Conservation (phyloP, 2,888 invertebrate species). For the Sinelater perroti region DNA sequence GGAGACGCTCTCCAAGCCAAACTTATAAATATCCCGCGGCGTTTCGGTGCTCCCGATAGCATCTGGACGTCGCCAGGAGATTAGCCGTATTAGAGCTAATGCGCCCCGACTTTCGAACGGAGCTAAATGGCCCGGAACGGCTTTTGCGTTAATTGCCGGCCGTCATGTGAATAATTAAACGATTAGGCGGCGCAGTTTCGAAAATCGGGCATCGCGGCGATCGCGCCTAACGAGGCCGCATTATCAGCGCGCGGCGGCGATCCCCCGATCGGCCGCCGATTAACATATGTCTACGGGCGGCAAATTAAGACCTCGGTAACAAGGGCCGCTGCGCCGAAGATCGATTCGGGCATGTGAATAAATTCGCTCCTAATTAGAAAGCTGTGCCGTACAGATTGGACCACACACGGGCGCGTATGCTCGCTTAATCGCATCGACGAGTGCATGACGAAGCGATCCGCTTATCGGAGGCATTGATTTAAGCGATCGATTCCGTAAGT, state of each 20-base stretch:
- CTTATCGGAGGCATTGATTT: too few relatives aligned
- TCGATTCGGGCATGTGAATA: slow-evolving; percentile 20
- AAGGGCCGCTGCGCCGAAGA: slow-evolving; percentile 4
- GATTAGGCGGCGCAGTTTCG: too few relatives aligned
- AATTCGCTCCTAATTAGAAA: slow-evolving; percentile 20
- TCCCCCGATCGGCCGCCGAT: neutral
- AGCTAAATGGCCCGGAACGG: slow-evolving; percentile 6
- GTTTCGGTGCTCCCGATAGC: slow-evolving; percentile 22
- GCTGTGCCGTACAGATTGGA: slow-evolving; percentile 17
- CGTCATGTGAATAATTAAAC: too few relatives aligned
- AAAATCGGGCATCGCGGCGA: too few relatives aligned
- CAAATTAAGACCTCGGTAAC: slow-evolving; percentile 14
- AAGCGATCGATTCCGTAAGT: too few relatives aligned
- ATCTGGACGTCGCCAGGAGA: slow-evolving; percentile 24
- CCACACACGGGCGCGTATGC: slow-evolving; percentile 21
- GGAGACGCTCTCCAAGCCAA: too few relatives aligned
- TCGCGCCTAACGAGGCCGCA: neutral
- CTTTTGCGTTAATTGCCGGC: too few relatives aligned
- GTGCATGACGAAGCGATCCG: neutral
- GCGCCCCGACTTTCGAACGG: slow-evolving; percentile 16
- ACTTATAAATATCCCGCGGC: slow-evolving; percentile 21
- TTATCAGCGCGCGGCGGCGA: neutral
- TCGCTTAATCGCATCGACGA: slow-evolving; percentile 18
- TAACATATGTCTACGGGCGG: neutral
- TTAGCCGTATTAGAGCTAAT: slow-evolving; percentile 19